Conservation (phyloP, 64 coral and sea anemone genomes). For the Pachyseris speciosa region DNA sequence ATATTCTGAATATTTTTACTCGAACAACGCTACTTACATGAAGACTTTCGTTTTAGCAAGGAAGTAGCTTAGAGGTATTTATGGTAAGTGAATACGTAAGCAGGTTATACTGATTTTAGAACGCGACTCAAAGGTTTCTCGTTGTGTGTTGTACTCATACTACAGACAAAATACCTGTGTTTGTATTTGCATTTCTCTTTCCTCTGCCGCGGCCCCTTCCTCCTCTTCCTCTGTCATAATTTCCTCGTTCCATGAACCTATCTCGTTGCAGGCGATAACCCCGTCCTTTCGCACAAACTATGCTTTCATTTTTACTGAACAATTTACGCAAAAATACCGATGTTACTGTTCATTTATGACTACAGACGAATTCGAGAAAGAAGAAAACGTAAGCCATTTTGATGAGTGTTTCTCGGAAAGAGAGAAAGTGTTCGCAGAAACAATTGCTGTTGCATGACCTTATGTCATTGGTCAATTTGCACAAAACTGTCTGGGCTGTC, state of each 20-base stretch:
- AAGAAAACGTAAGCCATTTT: neutral
- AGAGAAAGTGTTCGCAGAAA: neutral
- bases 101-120: no score
- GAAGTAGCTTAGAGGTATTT: no score
- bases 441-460: neutral
- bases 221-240: neutral
- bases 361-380: neutral
- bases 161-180: neutral
- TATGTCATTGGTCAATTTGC: neutral
- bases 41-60: no score
- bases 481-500: neutral
- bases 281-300: neutral
- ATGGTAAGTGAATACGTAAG: no score
- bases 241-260: neutral
- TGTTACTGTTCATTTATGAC: neutral
- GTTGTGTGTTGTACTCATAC: no score
- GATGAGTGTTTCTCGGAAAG: neutral
- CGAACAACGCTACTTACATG: no score
- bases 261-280: no score
- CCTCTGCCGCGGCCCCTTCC: neutral
- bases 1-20: no score
- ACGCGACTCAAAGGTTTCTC: no score
- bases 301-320: neutral
- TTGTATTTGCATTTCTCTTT: neutral
- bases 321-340: neutral